These are phyloP conservation scores for Eolophus roseicapilla DNA, from an alignment of 2,113 vertebrate genomes.

Conservation along the genomic window DNA sequence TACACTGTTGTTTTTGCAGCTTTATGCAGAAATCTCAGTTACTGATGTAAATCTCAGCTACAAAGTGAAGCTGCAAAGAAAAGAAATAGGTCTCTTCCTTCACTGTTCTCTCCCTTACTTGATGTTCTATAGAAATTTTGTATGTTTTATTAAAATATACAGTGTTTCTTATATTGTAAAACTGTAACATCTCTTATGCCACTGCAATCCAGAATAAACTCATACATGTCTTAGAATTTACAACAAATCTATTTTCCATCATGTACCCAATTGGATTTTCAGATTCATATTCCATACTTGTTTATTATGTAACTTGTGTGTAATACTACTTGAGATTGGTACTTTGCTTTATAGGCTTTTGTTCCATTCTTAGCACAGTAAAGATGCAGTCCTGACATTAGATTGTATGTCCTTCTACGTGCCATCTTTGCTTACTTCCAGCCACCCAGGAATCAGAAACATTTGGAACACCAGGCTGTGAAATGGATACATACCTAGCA, in stretches of 20 bases:
- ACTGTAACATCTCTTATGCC: neutral
- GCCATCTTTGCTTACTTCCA: neutral
- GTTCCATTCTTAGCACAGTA: neutral
- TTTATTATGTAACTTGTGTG: neutral
- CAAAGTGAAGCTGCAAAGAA: neutral
- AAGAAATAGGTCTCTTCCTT: neutral
- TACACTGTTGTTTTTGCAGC: neutral
- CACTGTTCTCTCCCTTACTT: neutral
- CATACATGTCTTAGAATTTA: neutral
- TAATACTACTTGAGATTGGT: neutral
- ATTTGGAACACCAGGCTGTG: neutral
- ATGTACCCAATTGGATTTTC: neutral
- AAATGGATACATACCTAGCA: conserved; percentile 84
- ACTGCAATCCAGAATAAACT: neutral
- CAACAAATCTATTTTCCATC: neutral
- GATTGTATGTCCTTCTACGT: neutral
- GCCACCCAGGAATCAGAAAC: neutral
- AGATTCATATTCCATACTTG: neutral
- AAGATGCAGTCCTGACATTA: neutral
- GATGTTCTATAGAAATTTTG: neutral
- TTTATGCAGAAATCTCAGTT: neutral
- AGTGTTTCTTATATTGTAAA: neutral
- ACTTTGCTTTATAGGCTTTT: neutral
- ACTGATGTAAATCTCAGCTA: conserved; percentile 18
- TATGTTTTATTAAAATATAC: conserved; percentile 12